Evolutionary conservation across 2,888 invertebrate genomes (phyloP), one percentile per base, ranked within the genome.

Genomic region (Saturnia pavonia): DNA sequence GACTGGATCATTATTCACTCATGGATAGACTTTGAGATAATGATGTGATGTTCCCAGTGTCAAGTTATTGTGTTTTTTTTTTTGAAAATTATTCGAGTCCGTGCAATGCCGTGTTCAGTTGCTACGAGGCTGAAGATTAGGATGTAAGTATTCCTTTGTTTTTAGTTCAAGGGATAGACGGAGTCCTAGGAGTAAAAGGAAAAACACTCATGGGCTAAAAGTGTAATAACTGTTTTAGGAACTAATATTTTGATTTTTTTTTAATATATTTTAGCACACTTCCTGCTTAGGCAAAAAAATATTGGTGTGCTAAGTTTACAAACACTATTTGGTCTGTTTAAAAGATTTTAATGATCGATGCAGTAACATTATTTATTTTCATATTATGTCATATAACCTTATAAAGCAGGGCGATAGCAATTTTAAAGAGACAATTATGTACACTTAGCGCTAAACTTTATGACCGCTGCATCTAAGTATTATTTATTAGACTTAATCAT

Each of bases 31-130:
- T 42, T 16, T 57, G 25, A 54, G n/a, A 34, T 2, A 7, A 54
- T 9, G n/a, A 54, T 54, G 54, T 54, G n/a, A 45, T 69, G n/a
- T 51, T 69, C 22, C 12, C 25, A 8, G 43, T 43, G 40, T n/a
- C 25, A 19, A 12, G n/a, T 25, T 69, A 48, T 34, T 51, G 65
- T 42, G 42, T 8, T 25, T 14, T 66, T 40, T 25, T 9, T 54
- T 51, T 40, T 2, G 54, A 22, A 22, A 48, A 43, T 43, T 42
- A 51, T 9, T 45, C 34, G 51, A 2, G 9, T 25, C 14, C 25
- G 51, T 63, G 78, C 82, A 87, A 94, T 94, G 93, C 93, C 91
- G 86, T 94, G 94, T 83, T 86, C 87, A 71, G 86, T 89, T 73
- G 85, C 88, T 67, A 80, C 82, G 76, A 85, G 89, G 70, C 81